These are phyloP conservation scores for Clusia tigrina DNA, from an alignment of 2,888 invertebrate species.

Conservation along the genomic window DNA sequence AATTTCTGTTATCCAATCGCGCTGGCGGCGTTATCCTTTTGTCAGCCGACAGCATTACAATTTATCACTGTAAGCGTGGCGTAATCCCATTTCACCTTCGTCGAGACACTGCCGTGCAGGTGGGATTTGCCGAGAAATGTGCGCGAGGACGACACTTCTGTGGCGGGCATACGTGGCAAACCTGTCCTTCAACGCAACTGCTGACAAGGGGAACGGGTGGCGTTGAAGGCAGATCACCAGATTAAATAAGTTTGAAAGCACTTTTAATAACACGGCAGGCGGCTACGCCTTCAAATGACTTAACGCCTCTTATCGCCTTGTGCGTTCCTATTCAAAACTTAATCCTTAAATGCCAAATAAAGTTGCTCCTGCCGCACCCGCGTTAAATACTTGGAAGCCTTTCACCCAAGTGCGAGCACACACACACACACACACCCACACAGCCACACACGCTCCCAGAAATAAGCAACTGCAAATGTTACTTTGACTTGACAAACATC, in stretches of 20 bases:
- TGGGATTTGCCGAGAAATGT: too few relatives aligned
- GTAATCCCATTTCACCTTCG: not conserved
- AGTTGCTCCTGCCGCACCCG: not conserved
- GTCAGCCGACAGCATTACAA: not conserved
- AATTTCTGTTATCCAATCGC: not conserved
- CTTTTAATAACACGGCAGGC: too few relatives aligned
- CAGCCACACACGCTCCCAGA: too few relatives aligned
- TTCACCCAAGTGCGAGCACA: not conserved
- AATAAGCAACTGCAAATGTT: not conserved
- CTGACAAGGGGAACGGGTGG: too few relatives aligned
- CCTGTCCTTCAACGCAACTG: too few relatives aligned
- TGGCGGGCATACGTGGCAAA: too few relatives aligned
- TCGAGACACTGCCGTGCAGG: not conserved
- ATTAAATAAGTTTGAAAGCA: too few relatives aligned
- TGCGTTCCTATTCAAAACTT: too few relatives aligned
- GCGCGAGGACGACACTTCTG: too few relatives aligned
- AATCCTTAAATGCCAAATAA: conserved; percentile 7
- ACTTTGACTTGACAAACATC: not conserved
- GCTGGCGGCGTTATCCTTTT: not conserved
- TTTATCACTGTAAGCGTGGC: not conserved
- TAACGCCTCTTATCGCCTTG: not conserved
- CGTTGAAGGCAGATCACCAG: too few relatives aligned
- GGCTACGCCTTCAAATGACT: too few relatives aligned
- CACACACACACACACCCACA: too few relatives aligned
- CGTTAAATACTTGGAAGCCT: not conserved